Conservation (phyloP, 2,113 vertebrate species). For the Gila orcuttii region DNA sequence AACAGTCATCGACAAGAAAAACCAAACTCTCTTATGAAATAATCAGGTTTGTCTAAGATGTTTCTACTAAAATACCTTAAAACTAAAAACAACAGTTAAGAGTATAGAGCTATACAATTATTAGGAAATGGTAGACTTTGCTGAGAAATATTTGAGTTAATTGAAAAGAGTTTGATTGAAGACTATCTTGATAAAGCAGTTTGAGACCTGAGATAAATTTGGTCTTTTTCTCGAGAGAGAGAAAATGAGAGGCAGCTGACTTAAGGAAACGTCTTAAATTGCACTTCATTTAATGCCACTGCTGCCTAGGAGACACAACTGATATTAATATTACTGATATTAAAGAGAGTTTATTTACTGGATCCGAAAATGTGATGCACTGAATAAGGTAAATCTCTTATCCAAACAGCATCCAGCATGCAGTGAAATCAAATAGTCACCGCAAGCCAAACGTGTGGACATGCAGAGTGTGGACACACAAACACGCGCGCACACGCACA, state of each 20-base stretch:
- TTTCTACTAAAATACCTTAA: neutral
- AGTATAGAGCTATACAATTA: neutral
- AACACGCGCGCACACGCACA: slow-evolving; percentile 20
- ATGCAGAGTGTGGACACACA: slow-evolving; percentile 25
- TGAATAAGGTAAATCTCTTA: slow-evolving; percentile 24
- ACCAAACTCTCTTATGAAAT: neutral
- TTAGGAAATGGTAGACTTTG: neutral
- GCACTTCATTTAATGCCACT: neutral
- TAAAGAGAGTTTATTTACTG: slow-evolving; percentile 23
- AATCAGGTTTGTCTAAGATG: neutral
- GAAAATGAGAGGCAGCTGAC: neutral
- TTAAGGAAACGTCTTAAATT: neutral
- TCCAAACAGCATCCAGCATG: slow-evolving; percentile 44
- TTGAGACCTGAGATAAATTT: neutral
- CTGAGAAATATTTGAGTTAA: neutral
- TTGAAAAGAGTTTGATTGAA: neutral
- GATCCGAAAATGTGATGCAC: slow-evolving; percentile 27
- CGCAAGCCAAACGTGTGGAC: slow-evolving; percentile 25
- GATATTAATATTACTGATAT: slow-evolving; percentile 4
- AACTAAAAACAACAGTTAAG: neutral
- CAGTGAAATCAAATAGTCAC: slow-evolving; percentile 39
- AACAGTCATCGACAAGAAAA: neutral
- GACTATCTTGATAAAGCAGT: neutral
- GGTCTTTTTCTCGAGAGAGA: neutral
- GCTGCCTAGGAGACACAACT: neutral